Evolutionary conservation across 1,140 invertebrate genomes (phyloP), one percentile per base, ranked within the genome.

Genomic region (Akabosia matsudoensis): DNA sequence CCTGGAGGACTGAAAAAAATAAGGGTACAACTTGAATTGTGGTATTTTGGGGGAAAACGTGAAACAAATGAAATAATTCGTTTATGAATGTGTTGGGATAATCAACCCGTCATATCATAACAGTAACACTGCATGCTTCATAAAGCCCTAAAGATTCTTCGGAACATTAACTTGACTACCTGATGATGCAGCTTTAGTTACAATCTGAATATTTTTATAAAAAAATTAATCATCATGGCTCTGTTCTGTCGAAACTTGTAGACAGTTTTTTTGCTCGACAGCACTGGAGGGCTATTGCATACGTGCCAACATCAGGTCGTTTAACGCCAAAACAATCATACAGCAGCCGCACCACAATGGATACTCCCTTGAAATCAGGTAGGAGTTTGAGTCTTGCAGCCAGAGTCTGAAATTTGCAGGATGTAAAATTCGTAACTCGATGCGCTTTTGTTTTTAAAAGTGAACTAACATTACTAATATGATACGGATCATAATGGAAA

Each of bases 41-140:
- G 37, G 54, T 61, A 61, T 24, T 14, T 61, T 61, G 24, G 26
- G 61, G 30, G 26, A 31, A 67, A 31, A 67, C 61, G 61, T 67
- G 61, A 67, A 67, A 67, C 61, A 67, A 67, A 67, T 67, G 61
- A 30, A 67, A 67, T 67, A 67, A 67, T 30, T 67, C 22, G 7
- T 67, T 14, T 2, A 30, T 30, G 24, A n/a, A n/a, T n/a, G n/a
- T n/a, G n/a, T n/a, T n/a, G n/a, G n/a, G n/a, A 31, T 28, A 67
- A 45, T 67, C 30, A 67, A 30, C 61, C 10, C 22, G 61, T 67
- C 61, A 67, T 67, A 67, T 16, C 30, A 67, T 30, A 67, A 67
- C 61, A 24, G 61, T 67, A 67, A 67, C 61, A 67, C 10, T 18
- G 37, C 18, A 10, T 45, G 54, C 24, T 61, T 24, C 54, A 7